Base-by-base conservation (phyloP, 30 jellyfish, hydroid and myxozoan genomes). In the Clytia hemisphaerica region DNA sequence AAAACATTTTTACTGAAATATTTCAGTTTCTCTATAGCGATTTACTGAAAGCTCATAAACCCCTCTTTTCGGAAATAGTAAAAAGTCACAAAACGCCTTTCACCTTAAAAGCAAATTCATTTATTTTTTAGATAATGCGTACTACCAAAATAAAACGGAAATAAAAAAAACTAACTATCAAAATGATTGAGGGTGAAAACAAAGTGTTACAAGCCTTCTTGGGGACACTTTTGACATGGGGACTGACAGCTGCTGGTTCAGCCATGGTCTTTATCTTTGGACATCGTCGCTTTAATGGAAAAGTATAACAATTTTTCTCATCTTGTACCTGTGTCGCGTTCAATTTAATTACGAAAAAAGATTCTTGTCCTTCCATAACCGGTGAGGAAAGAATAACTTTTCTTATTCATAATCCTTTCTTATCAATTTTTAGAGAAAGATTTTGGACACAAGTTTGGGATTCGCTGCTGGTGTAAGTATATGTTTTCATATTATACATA, bases 161-260 rank as follows among this genome's bases (percentile, higher is more conserved):
- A n/a, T n/a, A n/a, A n/a, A n/a, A n/a, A n/a, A n/a, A n/a, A n/a
- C n/a, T n/a, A n/a, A n/a, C n/a, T n/a, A n/a, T n/a, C n/a, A 50
- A 69, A 38, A 88, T 88, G 97, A 79, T 88, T 3, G 88, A 72
- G 21, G 87, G 79, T 35, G 83, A 50, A 7, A 79, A 79, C 37
- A 92, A 88, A 14, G 93, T 80, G 4, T 34, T 69, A n/a, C 97
- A 88, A 74, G 97, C 97, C 53, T 80, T 88, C 62, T 92, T 88
- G 58, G 97, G 97, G 19, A 88, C 97, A 19, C 64, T 88, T 7
- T 50, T 88, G 19, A 88, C 97, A 25, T 88, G 97, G 97, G 97
- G 88, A 2, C 49, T 88, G 71, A 88, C 97, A n/a, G 97, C 97
- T 50, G 97, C 97, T 38, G 97, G 97, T 3, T 62, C 97, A 34